A percentile compares a stretch with the other conserved stretches of the same genome.
These are phyloP conservation scores for Sitobion miscanthi DNA, from an alignment of 1,140 invertebrate species.

Conservation along the genomic window DNA sequence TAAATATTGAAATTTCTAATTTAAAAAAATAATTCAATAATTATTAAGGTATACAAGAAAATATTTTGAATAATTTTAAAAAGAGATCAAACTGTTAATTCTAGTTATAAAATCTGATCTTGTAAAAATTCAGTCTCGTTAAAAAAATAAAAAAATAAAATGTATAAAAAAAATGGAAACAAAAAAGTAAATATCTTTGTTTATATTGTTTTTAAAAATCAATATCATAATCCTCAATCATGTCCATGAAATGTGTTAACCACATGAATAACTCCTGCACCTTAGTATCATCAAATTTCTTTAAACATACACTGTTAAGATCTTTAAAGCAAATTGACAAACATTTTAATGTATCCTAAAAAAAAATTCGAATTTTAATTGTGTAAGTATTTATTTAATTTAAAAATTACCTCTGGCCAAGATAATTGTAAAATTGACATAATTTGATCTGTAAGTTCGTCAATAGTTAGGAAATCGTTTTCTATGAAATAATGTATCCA, in stretches of 20 bases:
- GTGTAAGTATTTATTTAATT: neutral
- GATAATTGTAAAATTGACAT: conserved; percentile 45
- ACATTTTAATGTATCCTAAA: conserved; percentile 46
- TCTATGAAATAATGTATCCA: conserved; percentile 52
- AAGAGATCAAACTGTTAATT: neutral
- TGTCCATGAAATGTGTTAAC: conserved; percentile 43
- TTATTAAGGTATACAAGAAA: neutral
- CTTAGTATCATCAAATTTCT: conserved; percentile 52
- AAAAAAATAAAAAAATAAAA: neutral
- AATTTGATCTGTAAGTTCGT: conserved; percentile 39
- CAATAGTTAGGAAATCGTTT: conserved; percentile 41
- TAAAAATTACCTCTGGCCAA: conserved; percentile 37
- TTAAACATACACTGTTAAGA: neutral
- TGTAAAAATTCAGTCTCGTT: conserved; percentile 39
- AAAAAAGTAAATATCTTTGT: conserved; percentile 39
- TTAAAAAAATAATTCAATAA: neutral
- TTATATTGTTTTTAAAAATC: conserved; percentile 58
- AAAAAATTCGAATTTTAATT: neutral
- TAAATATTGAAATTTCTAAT: neutral
- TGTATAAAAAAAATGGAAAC: neutral
- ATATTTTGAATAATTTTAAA: neutral
- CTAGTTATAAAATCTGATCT: neutral
- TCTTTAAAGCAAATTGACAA: conserved; percentile 51
- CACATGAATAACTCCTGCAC: conserved; percentile 50
- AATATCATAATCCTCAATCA: conserved; percentile 24